Percentiles rank a stretch among this genome's conserved stretches.
Conservation (phyloP, 1,140 invertebrate species). For the Mercenaria mercenaria region DNA sequence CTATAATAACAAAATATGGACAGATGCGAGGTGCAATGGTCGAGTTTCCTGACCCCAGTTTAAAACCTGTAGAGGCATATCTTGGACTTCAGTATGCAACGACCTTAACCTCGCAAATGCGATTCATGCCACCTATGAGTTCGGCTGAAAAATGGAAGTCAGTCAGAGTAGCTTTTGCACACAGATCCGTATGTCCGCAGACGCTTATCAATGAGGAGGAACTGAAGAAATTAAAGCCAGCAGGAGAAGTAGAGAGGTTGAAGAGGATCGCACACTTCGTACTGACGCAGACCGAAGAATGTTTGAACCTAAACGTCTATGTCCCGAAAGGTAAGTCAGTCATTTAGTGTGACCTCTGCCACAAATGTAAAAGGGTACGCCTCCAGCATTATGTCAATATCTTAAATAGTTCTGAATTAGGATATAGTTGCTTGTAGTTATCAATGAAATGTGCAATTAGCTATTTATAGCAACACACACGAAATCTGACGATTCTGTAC, state of each 20-base stretch:
- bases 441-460: too few species aligned
- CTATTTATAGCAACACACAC: too few species aligned
- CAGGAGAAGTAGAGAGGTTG: slow-evolving; percentile 94
- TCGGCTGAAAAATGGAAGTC: slow-evolving; percentile 93
- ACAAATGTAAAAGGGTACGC: too few species aligned
- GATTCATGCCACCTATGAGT: slow-evolving; percentile 98
- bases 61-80: slow-evolving; percentile 97
- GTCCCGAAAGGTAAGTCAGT: slow-evolving; percentile 95
- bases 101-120: slow-evolving; percentile 94
- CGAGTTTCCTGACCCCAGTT: slow-evolving; percentile 92
- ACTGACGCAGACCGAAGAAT: slow-evolving; percentile 97
- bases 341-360: too few species aligned
- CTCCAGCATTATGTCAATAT: too few species aligned
- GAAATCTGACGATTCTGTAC: too few species aligned
- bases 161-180: slow-evolving; percentile 92
- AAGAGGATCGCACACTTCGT: slow-evolving; percentile 94
- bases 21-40: slow-evolving; percentile 95
- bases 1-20: slow-evolving; percentile 89
- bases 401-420: too few species aligned
- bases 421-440: too few species aligned
- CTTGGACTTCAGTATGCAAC: slow-evolving; percentile 98
- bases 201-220: slow-evolving; percentile 91
- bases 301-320: slow-evolving; percentile 98
- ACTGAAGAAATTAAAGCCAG: slow-evolving; percentile 90
- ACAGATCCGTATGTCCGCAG: slow-evolving; percentile 93